Conservation (phyloP, 2,113 vertebrate species). For the Scalopus aquaticus region DNA sequence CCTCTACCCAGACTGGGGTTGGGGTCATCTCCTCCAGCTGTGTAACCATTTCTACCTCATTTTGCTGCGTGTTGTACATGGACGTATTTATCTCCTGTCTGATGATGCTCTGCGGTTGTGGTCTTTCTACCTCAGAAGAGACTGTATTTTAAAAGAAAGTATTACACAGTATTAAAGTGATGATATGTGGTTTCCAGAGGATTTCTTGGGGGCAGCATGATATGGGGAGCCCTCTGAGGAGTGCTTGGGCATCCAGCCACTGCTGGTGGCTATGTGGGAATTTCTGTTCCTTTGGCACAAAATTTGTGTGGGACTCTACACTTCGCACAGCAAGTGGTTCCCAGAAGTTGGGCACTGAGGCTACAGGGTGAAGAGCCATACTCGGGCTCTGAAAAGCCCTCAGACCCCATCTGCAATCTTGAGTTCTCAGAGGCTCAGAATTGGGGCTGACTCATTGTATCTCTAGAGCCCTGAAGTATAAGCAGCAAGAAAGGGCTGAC, state of each 20-base stretch:
- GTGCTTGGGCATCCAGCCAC: background rate
- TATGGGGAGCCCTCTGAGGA: background rate
- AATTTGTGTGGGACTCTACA: background rate
- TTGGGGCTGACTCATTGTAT: background rate
- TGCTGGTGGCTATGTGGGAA: background rate
- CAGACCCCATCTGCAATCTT: background rate
- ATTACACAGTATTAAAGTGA: slow-evolving; percentile 99
- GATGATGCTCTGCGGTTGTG: slow-evolving; percentile 94
- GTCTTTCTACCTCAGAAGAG: slow-evolving; percentile 99
- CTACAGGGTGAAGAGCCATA: background rate
- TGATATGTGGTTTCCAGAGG: slow-evolving; percentile 84
- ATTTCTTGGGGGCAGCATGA: slow-evolving; percentile 54
- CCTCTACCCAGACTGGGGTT: slow-evolving; percentile 37
- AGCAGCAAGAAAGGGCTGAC: background rate
- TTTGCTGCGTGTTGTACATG: slow-evolving; percentile 98
- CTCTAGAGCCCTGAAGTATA: background rate
- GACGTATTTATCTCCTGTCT: slow-evolving; percentile 99
- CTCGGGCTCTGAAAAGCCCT: background rate
- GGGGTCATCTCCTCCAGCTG: slow-evolving; percentile 85
- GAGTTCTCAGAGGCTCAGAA: background rate
- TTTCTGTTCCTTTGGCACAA: background rate
- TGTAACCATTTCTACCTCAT: slow-evolving; percentile 99
- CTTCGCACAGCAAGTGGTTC: background rate
- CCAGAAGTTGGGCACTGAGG: background rate
- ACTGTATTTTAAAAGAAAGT: slow-evolving; percentile 99